These are phyloP conservation scores for Luehdorfia chinensis DNA, from an alignment of 1,140 invertebrate species.

Conservation along the genomic window DNA sequence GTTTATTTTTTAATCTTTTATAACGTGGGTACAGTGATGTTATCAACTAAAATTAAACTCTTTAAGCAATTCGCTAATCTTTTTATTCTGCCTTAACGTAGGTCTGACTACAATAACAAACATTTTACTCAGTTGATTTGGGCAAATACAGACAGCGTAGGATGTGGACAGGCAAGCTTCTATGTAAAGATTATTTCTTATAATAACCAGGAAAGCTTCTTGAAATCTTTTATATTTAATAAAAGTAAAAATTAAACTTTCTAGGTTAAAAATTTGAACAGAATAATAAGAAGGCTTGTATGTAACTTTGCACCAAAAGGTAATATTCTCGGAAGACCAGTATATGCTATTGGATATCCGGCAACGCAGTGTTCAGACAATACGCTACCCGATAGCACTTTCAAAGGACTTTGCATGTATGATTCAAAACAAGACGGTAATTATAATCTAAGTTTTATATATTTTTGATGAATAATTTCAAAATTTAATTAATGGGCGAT, in stretches of 20 bases:
- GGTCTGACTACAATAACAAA: slow-evolving; percentile 25
- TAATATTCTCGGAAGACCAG: slow-evolving; percentile 46
- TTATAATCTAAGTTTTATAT: no score
- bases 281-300: slow-evolving; percentile 43
- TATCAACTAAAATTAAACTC: no score
- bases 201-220: no score
- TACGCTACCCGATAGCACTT: slow-evolving; percentile 33
- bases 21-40: no score
- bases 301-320: slow-evolving; percentile 59
- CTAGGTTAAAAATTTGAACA: slow-evolving; percentile 25
- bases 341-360: slow-evolving; percentile 51
- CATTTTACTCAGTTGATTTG: slow-evolving; percentile 52
- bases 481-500: no score
- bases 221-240: slow-evolving; percentile 1
- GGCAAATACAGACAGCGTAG: slow-evolving; percentile 42
- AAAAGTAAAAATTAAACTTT: slow-evolving; percentile 17
- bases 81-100: background rate
- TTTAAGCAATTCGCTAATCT: no score
- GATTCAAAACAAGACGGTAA: slow-evolving; percentile 4
- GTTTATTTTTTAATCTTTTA: no score
- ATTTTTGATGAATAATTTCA: no score
- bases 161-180: slow-evolving; percentile 47
- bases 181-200: slow-evolving; percentile 34
- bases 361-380: slow-evolving; percentile 44
- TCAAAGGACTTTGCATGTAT: slow-evolving; percentile 37